phyloP scores from a whole-genome alignment of 2,113 vertebrate genomes.

The Herpetotheres cachinnans region DNA sequence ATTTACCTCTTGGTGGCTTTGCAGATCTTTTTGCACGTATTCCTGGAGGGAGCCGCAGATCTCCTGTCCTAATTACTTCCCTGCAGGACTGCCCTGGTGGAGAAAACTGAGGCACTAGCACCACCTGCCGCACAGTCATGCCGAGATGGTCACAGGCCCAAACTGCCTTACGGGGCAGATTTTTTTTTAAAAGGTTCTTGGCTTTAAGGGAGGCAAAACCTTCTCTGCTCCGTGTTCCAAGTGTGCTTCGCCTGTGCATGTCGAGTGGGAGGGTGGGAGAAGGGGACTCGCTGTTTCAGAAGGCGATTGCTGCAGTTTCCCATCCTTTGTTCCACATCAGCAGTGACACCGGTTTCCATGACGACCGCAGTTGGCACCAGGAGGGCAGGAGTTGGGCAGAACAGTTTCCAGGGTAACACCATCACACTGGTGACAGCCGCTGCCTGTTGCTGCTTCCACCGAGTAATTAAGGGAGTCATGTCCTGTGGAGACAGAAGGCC shows the following conservation, averaged over 20 bases:
- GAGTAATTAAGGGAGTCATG: not conserved
- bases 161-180: not conserved
- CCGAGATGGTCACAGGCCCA: not conserved
- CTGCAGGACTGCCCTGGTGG: not conserved
- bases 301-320: not conserved
- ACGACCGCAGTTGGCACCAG: not conserved
- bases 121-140: fast-evolving
- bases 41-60: not conserved
- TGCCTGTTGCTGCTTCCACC: not conserved
- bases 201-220: not conserved
- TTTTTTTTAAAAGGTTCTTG: not conserved
- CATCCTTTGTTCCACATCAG: conserved; percentile 39
- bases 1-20: not conserved
- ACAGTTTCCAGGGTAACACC: conserved; percentile 47
- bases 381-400: conserved; percentile 26
- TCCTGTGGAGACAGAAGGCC: not conserved
- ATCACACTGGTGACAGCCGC: not conserved
- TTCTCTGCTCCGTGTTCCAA: fast-evolving
- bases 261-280: not conserved
- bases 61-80: not conserved
- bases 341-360: conserved; percentile 2
- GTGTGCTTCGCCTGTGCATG: fast-evolving
- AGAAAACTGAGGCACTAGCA: not conserved
- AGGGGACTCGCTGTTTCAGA: not conserved
- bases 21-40: not conserved